Base-by-base conservation (phyloP, 2,888 invertebrate genomes). In the Oxyteleia sp. region DNA sequence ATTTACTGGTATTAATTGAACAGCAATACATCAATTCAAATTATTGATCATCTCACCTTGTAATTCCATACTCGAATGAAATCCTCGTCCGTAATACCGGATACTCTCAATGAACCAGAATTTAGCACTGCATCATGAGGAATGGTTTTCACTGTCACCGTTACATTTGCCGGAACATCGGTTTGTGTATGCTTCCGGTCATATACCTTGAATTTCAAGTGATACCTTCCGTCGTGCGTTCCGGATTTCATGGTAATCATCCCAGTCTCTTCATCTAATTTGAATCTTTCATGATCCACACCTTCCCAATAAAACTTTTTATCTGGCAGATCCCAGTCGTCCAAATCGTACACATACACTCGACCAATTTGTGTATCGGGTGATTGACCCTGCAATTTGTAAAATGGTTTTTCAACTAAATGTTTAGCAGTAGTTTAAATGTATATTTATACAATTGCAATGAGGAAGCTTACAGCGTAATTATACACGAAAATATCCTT, bases 251-350 rank as follows among this genome's bases (percentile, higher is more conserved):
- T 99, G 83, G 97, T 97, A 88, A 99, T 97, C 97, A 98, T 98
- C 15, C 99, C 99, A 0, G 97, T 97, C 91, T 98, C 97, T 93
- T 97, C 97, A 92, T 98, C 97, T 26, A 99, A 94, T 82, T 96
- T 97, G 93, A 98, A 98, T 87, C 96, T 96, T 0, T 97, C 96
- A 94, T 98, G 98, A 91, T 97, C 97, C 66, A 96, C 94, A 51
- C 96, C 96, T 91, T 98, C 98, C 98, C 98, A 98, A 92, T 97
- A 98, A 94, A 99, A 99, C 90, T 97, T 98, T 94, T 99, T 99
- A 93, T 99, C 99, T 0, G 97, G 98, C 85, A 99, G 94, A 94
- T 99, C 99, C 99, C 99, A 99, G 93, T 99, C 99, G 93, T 99
- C 99, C 85, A 98, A 94, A 94, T 99, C 99, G 91, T 98, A 98